Conservation (phyloP, 2,113 vertebrate species). For the Hepsetus odoe region DNA sequence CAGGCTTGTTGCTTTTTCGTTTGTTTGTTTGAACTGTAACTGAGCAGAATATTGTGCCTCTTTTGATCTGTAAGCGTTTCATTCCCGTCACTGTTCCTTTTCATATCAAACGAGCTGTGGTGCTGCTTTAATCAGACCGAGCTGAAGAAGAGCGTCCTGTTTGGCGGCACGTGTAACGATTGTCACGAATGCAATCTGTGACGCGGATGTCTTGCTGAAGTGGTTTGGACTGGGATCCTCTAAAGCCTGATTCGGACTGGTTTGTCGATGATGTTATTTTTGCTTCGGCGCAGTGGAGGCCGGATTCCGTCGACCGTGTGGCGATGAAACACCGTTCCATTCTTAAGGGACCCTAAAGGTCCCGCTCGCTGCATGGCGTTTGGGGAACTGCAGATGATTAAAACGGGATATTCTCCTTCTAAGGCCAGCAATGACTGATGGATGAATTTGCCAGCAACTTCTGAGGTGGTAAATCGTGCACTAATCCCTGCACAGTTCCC, state of each 20-base stretch:
- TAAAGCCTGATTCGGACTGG: not conserved
- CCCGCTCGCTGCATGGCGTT: too few relatives aligned
- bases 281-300: not conserved
- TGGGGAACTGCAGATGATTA: too few relatives aligned
- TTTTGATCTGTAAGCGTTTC: not conserved
- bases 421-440: too few relatives aligned
- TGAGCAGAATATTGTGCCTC: not conserved
- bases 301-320: not conserved
- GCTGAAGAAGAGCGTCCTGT: conserved; percentile 72
- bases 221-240: not conserved
- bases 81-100: not conserved
- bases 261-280: not conserved
- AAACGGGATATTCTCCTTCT: too few relatives aligned
- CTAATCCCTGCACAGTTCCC: too few relatives aligned
- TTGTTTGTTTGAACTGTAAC: not conserved
- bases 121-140: conserved; percentile 60
- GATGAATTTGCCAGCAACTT: too few relatives aligned
- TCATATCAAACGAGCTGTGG: not conserved
- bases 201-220: conserved; percentile 39
- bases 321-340: too few relatives aligned
- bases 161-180: conserved; percentile 73
- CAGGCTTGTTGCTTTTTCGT: not conserved
- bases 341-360: too few relatives aligned
- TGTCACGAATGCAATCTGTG: conserved; percentile 55
- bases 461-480: too few relatives aligned